Percentiles rank a stretch among this genome's conserved stretches.
phyloP scores from a whole-genome alignment of 1,140 invertebrate species.

The Sinonovacula constricta region DNA sequence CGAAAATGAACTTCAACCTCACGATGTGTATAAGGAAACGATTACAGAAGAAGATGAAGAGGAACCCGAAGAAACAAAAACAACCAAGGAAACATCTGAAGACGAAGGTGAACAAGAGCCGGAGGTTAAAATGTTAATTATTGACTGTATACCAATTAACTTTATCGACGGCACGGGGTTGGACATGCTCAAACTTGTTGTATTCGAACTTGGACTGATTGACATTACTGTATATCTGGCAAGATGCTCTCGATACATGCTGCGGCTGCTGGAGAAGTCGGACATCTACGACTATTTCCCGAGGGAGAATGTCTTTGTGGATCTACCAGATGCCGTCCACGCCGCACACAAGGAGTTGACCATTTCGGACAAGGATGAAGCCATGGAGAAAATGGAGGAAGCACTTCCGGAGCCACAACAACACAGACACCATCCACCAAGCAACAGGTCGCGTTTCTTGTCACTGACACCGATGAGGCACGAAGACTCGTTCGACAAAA shows the following conservation, averaged over 20 bases:
- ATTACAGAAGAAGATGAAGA: slow-evolving; percentile 25
- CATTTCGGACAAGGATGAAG: background rate
- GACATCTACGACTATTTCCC: slow-evolving; percentile 52
- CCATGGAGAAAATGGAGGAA: background rate
- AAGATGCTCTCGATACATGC: slow-evolving; percentile 37
- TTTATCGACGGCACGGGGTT: slow-evolving; percentile 71
- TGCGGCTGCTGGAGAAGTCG: slow-evolving; percentile 46
- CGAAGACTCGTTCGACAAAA: background rate
- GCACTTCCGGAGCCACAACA: background rate
- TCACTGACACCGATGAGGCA: background rate
- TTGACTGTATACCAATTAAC: slow-evolving; percentile 73
- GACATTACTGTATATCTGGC: slow-evolving; percentile 55
- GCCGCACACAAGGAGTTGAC: background rate
- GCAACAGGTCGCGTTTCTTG: background rate
- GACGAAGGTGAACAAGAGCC: slow-evolving; percentile 22
- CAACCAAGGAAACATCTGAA: background rate
- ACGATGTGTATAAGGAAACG: background rate
- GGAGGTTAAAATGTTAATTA: slow-evolving; percentile 60
- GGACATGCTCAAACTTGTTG: slow-evolving; percentile 64
- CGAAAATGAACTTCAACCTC: background rate
- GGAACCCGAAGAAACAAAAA: slow-evolving; percentile 11
- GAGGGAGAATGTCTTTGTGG: slow-evolving; percentile 47
- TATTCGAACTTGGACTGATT: slow-evolving; percentile 36
- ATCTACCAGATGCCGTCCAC: slow-evolving; percentile 51
- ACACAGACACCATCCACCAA: no score